phyloP scores from a whole-genome alignment of 2,113 vertebrate species.

The Atractosteus spatula region DNA sequence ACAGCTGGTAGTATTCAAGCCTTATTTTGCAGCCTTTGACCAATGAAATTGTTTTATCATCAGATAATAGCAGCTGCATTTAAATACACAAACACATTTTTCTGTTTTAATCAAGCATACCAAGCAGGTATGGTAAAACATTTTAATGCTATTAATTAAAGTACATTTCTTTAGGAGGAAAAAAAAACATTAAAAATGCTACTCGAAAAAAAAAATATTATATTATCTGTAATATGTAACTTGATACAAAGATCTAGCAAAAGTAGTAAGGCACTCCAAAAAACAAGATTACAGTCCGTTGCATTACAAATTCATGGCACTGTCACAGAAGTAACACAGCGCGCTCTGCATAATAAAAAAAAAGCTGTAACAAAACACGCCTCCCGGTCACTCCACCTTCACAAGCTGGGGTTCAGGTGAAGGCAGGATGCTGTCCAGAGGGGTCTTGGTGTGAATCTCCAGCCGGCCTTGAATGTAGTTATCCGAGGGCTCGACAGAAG shows the following conservation, averaged over 20 bases:
- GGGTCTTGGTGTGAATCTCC: slow-evolving; percentile 66
- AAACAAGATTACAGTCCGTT: slow-evolving; percentile 47
- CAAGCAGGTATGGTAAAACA: slow-evolving; percentile 47
- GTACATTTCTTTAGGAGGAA: slow-evolving; percentile 58
- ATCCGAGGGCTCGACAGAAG: slow-evolving; percentile 23
- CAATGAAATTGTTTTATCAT: neutral
- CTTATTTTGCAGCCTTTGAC: slow-evolving; percentile 14
- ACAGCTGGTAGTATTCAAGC: slow-evolving; percentile 18
- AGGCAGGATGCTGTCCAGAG: slow-evolving; percentile 67
- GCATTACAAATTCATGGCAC: slow-evolving; percentile 54
- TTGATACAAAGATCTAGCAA: slow-evolving; percentile 73
- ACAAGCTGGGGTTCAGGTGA: slow-evolving; percentile 68
- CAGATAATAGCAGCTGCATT: slow-evolving; percentile 25
- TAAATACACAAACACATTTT: slow-evolving; percentile 35
- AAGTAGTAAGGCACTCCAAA: slow-evolving; percentile 95
- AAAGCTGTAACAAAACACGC: slow-evolving; percentile 12
- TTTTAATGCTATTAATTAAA: slow-evolving; percentile 76
- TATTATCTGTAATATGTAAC: slow-evolving; percentile 60
- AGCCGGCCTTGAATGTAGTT: slow-evolving; percentile 68
- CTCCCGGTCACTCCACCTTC: slow-evolving; percentile 74
- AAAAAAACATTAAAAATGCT: slow-evolving; percentile 47
- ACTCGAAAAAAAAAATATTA: slow-evolving; percentile 51
- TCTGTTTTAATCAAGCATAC: slow-evolving; percentile 43
- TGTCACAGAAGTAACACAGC: slow-evolving; percentile 21
- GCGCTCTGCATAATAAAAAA: slow-evolving; percentile 10